A percentile compares a stretch with the other conserved stretches of the same genome.
phyloP scores from a whole-genome alignment of 2,113 vertebrate species.

The Cavia aperea region DNA sequence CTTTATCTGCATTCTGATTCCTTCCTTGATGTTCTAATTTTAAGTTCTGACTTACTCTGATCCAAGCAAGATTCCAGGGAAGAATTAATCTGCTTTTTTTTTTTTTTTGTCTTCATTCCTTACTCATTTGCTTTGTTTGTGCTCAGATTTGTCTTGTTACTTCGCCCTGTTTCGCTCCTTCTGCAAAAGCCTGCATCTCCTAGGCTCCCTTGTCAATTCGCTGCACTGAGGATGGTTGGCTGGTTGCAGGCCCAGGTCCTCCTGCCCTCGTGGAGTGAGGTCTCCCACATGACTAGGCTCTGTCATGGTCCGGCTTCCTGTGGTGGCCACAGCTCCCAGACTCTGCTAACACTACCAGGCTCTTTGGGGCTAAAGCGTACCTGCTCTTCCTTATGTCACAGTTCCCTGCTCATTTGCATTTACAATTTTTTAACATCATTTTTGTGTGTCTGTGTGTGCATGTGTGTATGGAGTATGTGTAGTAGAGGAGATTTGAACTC shows the following conservation, averaged over 20 bases:
- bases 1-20: background rate
- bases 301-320: background rate
- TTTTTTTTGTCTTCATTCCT: background rate
- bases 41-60: background rate
- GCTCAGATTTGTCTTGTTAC: background rate
- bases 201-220: background rate
- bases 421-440: background rate
- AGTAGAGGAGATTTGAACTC: background rate
- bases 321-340: background rate
- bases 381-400: background rate
- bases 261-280: background rate
- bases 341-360: background rate
- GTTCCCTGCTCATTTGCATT: background rate
- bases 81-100: background rate
- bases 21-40: background rate
- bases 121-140: background rate
- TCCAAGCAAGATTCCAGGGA: background rate
- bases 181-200: background rate
- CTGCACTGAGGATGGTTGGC: background rate
- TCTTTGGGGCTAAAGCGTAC: background rate
- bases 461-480: fast-evolving
- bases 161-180: background rate
- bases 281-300: background rate
- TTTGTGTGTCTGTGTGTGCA: background rate
- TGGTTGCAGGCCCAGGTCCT: background rate